Percentiles rank a stretch among this genome's conserved stretches.
Conservation (phyloP, 2,113 vertebrate genomes). For the Pygathrix nemaeus region DNA sequence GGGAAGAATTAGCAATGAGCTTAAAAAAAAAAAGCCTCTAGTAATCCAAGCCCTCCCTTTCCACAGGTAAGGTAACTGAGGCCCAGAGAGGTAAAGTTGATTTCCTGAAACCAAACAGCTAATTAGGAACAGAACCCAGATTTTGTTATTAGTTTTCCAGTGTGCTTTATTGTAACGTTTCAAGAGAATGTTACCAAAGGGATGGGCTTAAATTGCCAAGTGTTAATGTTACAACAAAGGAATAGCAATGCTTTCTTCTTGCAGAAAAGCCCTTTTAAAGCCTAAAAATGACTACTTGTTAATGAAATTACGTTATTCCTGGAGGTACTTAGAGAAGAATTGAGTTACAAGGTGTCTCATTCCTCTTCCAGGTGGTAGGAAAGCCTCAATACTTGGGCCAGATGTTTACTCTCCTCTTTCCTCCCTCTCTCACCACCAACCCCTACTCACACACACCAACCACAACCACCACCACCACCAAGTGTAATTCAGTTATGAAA, state of each 20-base stretch:
- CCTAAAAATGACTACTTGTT: constrained; percentile 64
- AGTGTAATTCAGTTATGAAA: constrained; percentile 33
- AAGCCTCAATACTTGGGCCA: constrained; percentile 41
- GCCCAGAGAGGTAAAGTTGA: background rate
- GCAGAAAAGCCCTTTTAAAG: background rate
- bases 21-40: background rate
- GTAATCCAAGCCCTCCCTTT: background rate
- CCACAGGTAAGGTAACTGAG: background rate
- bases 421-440: background rate
- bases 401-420: background rate
- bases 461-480: background rate
- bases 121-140: constrained; percentile 33
- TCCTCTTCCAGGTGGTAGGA: constrained; percentile 59
- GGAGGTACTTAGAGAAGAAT: constrained; percentile 58
- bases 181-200: constrained; percentile 52
- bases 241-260: constrained; percentile 49
- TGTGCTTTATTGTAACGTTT: background rate
- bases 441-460: background rate
- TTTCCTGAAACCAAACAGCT: constrained; percentile 3
- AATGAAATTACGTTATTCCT: constrained; percentile 72
- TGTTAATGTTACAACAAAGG: constrained; percentile 69
- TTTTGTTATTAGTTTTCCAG: constrained; percentile 42
- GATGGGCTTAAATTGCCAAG: constrained; percentile 49
- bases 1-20: background rate
- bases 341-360: constrained; percentile 23